Evolutionary conservation across 2,797 vertebrate species (phyloP), one percentile per base, ranked within the genome.

Genomic region (Pelochelys cantorii): DNA sequence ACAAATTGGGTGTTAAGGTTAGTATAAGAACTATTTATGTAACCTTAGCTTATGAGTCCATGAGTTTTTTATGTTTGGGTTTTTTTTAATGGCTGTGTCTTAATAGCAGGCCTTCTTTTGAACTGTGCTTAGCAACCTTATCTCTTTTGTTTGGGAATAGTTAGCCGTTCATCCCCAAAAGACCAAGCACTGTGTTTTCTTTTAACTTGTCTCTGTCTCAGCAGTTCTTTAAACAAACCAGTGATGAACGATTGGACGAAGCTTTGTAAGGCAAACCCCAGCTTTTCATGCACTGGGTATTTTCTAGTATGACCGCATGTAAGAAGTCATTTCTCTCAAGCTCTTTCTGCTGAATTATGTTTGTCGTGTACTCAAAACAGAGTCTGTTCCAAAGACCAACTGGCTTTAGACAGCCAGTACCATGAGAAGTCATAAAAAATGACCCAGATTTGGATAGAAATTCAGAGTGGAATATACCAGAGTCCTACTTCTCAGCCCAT

Each of bases 51-150:
- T 79, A 15, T 75, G 34, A 29, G 87, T 91, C 4, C 4, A 23
- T 52, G 55, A 10, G 25, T 92, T 90, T 91, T 79, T 71, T 48
- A 83, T 53, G 54, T 53, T 87, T 81, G 87, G 37, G 83, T 2
- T 6, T 22, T 34, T 25, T 27, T 5, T 10, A 59, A 48, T 77
- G 56, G 31, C 25, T 81, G 5, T 68, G 17, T 85, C 90, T 88
- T 88, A 79, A n/a, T 81, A 25, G 53, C 55, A 85, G 78, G 60
- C 65, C 56, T 77, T 34, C 62, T 88, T 84, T 84, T 88, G 82
- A 93, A 92, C 52, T 48, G 52, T 27, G 17, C 88, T 86, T 94
- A 84, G 84, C 92, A 94, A 94, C n/a, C 4, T 85, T 90, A 85
- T 93, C 81, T 89, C 75, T 65, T 59, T 68, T 88, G 42, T 83